Evolutionary conservation across 2,888 invertebrate species (phyloP), one percentile per base, ranked within the genome.

Genomic region (Amphipoea lucens): DNA sequence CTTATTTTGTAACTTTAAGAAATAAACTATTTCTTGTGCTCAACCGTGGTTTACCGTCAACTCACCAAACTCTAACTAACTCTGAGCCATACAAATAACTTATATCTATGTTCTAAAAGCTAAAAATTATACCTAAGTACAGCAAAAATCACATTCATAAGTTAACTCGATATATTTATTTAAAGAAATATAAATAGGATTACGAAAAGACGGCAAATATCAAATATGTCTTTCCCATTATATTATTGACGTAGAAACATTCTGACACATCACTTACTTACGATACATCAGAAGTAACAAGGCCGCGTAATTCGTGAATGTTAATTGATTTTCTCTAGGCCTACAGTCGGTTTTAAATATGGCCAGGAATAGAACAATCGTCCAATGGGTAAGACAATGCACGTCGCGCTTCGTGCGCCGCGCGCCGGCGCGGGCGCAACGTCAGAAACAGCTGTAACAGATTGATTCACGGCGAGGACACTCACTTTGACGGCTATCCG

Each of bases 401-500:
- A 92, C 87, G 90, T 90, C 89, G 85, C 80, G 86, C 78, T 70
- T 65, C 75, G 81, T 83, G 82, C 83, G 88, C 84, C 75, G 81
- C 82, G 82, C 83, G 88, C 84, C 87, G 72, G 68, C 71, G 87
- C 83, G 51, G 65, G 79, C 84, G 78, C 86, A 87, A 62, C 74
- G 86, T 90, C 88, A 87, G 88, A 96, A 96, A 94, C 96, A 96
- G 94, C 95, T 96, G 94, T 94, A 95, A 83, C 82, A 90, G 92
- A 94, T 95, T 95, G 95, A 95, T 94, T 94, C 94, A 94, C 90
- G 90, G 88, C 87, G 86, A 85, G 84, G 88, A 85, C 90, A 82
- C 76, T 75, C 83, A 76, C 80, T 77, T 86, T 79, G 83, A 83
- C 84, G 72, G 76, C 74, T 81, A 86, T 78, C 45, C 74, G 78